These are phyloP conservation scores for Sandelia bainsii DNA, from an alignment of 2,797 vertebrate genomes.

Conservation along the genomic window DNA sequence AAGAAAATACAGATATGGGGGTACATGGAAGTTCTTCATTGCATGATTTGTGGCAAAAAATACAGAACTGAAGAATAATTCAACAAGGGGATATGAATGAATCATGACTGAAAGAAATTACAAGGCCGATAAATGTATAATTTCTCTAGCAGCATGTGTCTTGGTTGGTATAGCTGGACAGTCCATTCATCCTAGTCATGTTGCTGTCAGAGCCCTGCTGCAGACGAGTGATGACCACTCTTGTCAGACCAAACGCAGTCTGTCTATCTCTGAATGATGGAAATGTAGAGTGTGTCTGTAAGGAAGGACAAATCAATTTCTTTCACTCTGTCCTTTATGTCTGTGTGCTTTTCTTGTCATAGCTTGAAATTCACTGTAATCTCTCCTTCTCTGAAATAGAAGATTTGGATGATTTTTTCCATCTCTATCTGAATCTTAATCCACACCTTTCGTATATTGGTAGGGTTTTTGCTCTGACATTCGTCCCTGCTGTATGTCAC, in stretches of 20 bases:
- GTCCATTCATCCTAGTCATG: slow-evolving; percentile 83
- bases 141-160: slow-evolving; percentile 56
- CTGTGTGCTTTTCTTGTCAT: slow-evolving; percentile 62
- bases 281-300: slow-evolving; percentile 78
- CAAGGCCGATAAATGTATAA: slow-evolving; percentile 62
- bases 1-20: slow-evolving; percentile 9
- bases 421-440: slow-evolving; percentile 64
- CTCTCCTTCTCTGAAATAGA: slow-evolving; percentile 43
- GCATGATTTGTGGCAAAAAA: not conserved
- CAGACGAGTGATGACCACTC: slow-evolving; percentile 83
- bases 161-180: slow-evolving; percentile 61
- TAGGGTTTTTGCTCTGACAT: slow-evolving; percentile 56
- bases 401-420: slow-evolving; percentile 34
- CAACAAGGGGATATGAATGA: slow-evolving; percentile 1
- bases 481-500: slow-evolving; percentile 68
- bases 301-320: slow-evolving; percentile 77
- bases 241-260: slow-evolving; percentile 73
- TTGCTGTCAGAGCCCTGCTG: slow-evolving; percentile 79
- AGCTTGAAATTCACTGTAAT: slow-evolving; percentile 59
- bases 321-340: slow-evolving; percentile 63
- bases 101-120: slow-evolving; percentile 57
- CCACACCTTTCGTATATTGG: slow-evolving; percentile 50
- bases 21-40: not conserved
- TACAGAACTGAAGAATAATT: slow-evolving; percentile 16
- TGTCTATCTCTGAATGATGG: slow-evolving; percentile 82